phyloP scores from a whole-genome alignment of 2,113 vertebrate species.

The Cephalopterus ornatus region DNA sequence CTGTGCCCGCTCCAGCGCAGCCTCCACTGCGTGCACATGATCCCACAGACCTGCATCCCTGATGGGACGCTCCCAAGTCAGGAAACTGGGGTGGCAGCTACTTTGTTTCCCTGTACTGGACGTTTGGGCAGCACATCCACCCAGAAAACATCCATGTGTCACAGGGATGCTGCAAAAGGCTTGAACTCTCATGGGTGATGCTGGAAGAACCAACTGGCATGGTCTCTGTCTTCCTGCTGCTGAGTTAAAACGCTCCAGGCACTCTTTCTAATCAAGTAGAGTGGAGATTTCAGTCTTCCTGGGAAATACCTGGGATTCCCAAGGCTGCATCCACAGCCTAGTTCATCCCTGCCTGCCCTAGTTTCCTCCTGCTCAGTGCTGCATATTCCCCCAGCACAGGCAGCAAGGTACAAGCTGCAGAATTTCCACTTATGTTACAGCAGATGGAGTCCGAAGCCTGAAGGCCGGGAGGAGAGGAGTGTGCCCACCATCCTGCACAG shows the following conservation, averaged over 20 bases:
- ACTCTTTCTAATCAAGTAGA: background rate
- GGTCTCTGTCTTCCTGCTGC: background rate
- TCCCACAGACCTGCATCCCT: background rate
- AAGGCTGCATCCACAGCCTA: background rate
- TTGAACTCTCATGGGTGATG: rapidly evolving
- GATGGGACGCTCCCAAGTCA: background rate
- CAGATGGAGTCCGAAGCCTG: constrained; percentile 25
- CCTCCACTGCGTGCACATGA: rapidly evolving
- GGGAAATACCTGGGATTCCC: background rate
- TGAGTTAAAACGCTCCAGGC: background rate
- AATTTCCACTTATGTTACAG: constrained; percentile 52
- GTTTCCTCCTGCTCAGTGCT: background rate
- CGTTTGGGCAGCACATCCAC: background rate
- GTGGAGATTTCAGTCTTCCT: background rate
- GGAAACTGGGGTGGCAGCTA: background rate
- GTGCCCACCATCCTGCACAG: background rate
- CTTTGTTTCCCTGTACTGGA: rapidly evolving
- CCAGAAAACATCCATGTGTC: rapidly evolving
- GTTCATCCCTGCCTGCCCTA: background rate
- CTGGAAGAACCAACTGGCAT: background rate
- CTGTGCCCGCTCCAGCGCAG: background rate
- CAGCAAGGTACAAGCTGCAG: rapidly evolving
- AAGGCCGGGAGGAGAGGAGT: rapidly evolving
- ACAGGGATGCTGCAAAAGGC: background rate
- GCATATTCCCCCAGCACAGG: rapidly evolving